These are phyloP conservation scores for Drosophila equinoxialis DNA, from an alignment of 1,140 invertebrate species.

Conservation along the genomic window DNA sequence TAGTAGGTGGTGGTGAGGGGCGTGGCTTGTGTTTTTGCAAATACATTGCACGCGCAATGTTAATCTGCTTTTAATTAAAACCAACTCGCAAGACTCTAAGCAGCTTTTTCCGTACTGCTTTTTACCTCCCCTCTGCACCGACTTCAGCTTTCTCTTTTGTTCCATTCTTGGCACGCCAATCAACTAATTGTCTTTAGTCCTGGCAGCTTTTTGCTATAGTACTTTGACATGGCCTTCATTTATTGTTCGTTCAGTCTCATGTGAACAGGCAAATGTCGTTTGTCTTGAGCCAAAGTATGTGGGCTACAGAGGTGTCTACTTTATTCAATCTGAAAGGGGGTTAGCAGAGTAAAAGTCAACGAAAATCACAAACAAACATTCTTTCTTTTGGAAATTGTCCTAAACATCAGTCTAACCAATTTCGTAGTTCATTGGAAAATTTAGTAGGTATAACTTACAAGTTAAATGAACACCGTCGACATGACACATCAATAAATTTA, in stretches of 20 bases:
- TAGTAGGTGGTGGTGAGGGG: not conserved
- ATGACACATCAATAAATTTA: too few relatives aligned
- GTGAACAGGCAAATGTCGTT: constrained; percentile 43
- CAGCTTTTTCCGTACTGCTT: constrained; percentile 47
- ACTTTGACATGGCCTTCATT: constrained; percentile 26
- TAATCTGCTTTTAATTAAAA: constrained; percentile 81
- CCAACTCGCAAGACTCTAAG: constrained; percentile 59
- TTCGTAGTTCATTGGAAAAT: too few relatives aligned
- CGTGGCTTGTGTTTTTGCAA: constrained; percentile 22
- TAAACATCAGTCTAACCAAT: too few relatives aligned
- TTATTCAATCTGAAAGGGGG: constrained; percentile 26
- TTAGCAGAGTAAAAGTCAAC: not conserved
- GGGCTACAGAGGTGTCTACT: constrained; percentile 22
- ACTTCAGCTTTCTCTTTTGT: not conserved
- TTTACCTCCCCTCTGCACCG: not conserved
- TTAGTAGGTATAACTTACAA: too few relatives aligned
- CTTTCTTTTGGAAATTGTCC: too few relatives aligned
- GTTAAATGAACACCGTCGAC: too few relatives aligned
- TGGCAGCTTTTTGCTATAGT: constrained; percentile 28
- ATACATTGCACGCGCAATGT: constrained; percentile 69
- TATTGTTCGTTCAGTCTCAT: constrained; percentile 25
- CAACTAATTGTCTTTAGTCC: constrained; percentile 58
- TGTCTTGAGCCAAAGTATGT: constrained; percentile 49
- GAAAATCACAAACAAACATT: too few relatives aligned
- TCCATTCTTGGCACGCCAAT: constrained; percentile 11